phyloP scores from a whole-genome alignment of 1,140 invertebrate genomes.

The Zaprionus vittiger region DNA sequence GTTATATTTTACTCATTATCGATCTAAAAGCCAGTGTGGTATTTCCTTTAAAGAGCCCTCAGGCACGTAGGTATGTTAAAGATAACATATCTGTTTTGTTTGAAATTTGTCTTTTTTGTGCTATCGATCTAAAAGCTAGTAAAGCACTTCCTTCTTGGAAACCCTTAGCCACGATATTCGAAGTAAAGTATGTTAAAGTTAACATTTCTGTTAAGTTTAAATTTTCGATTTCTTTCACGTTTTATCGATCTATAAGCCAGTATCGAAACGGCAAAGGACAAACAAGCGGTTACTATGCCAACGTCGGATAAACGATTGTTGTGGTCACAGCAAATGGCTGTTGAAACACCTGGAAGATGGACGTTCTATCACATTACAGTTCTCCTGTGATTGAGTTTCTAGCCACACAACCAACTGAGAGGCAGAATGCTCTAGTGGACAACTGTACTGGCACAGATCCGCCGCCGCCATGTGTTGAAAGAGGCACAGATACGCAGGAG shows the following conservation, averaged over 20 bases:
- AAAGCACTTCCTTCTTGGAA: no score
- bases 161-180: neutral
- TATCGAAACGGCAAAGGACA: neutral
- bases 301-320: neutral
- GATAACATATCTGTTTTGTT: no score
- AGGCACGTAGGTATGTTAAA: no score
- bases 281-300: slow-evolving; percentile 41
- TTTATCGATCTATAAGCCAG: neutral
- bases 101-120: no score
- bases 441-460: slow-evolving; percentile 76
- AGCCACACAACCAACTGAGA: slow-evolving; percentile 63
- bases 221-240: neutral
- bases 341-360: slow-evolving; percentile 46
- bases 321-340: neutral
- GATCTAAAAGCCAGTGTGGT: neutral
- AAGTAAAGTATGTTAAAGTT: neutral
- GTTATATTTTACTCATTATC: neutral
- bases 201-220: neutral
- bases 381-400: slow-evolving; percentile 73
- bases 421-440: slow-evolving; percentile 57
- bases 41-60: neutral
- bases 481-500: slow-evolving; percentile 47
- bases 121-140: no score
- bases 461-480: slow-evolving; percentile 44
- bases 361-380: slow-evolving; percentile 76